Conservation (phyloP, 2,113 vertebrate species). For the Osmerus mordax region DNA sequence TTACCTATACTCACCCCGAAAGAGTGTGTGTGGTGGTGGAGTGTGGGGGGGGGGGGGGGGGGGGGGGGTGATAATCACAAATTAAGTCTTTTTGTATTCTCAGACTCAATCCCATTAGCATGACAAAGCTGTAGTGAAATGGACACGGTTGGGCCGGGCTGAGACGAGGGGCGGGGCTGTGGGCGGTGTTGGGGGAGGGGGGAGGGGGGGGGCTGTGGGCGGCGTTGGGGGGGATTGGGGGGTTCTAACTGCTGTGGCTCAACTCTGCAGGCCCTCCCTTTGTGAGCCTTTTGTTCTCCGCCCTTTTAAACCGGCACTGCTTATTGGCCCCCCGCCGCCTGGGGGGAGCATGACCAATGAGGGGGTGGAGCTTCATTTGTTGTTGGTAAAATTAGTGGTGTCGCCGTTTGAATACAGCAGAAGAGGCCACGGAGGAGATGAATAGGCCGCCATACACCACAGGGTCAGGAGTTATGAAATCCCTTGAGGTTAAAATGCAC, state of each 20-base stretch:
- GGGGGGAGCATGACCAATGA: slow-evolving; percentile 88
- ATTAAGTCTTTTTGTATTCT: slow-evolving; percentile 94
- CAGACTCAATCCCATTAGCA: slow-evolving; percentile 92
- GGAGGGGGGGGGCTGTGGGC: slow-evolving; percentile 39
- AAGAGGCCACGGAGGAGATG: slow-evolving; percentile 75
- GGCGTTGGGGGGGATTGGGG: slow-evolving; percentile 54
- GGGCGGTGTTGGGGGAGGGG: slow-evolving; percentile 24
- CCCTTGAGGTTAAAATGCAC: slow-evolving; percentile 6
- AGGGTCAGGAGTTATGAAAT: slow-evolving; percentile 56
- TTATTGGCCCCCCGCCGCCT: slow-evolving; percentile 87
- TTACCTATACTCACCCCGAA: slow-evolving; percentile 63
- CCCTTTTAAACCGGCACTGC: slow-evolving; percentile 83
- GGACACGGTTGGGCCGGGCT: slow-evolving; percentile 80
- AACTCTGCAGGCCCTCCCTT: slow-evolving; percentile 77
- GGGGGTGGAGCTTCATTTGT: slow-evolving; percentile 86
- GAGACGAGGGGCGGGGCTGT: slow-evolving; percentile 46
- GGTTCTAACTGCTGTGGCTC: slow-evolving; percentile 78
- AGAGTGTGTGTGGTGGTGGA: not conserved
- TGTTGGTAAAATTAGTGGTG: slow-evolving; percentile 86
- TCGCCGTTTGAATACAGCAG: slow-evolving; percentile 81
- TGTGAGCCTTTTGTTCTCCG: slow-evolving; percentile 83
- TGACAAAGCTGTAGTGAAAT: slow-evolving; percentile 93
- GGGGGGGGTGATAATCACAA: slow-evolving; percentile 77
- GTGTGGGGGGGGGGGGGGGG: slow-evolving; percentile 8
- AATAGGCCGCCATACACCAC: slow-evolving; percentile 74